A percentile compares a stretch with the other conserved stretches of the same genome.
These are phyloP conservation scores for Argopecten irradians DNA, from an alignment of 1,140 invertebrate species.

Conservation along the genomic window DNA sequence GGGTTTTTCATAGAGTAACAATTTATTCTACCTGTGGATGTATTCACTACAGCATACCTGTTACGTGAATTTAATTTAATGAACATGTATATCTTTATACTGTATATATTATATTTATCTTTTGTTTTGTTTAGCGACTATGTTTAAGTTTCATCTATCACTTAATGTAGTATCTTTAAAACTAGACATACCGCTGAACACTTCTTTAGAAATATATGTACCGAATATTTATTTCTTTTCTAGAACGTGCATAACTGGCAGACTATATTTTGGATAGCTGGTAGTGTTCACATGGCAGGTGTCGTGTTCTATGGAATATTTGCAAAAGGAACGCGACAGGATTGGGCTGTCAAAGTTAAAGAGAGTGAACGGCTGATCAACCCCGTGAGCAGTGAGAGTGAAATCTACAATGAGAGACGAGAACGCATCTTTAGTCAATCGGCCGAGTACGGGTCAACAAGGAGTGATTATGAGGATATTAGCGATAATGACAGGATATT, in stretches of 20 bases:
- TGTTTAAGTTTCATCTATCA: no score
- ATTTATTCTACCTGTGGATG: no score
- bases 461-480: neutral
- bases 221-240: neutral
- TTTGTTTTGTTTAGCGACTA: no score
- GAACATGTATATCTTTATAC: no score
- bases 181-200: no score
- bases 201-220: no score
- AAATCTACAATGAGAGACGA: neutral
- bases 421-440: neutral
- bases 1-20: no score
- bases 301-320: constrained; percentile 49
- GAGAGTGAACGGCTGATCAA: neutral
- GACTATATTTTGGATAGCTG: constrained; percentile 46
- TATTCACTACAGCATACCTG: no score
- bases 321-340: constrained; percentile 41
- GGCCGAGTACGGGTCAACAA: neutral
- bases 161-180: no score
- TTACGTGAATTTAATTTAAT: no score
- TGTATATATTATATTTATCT: no score
- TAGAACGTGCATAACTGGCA: constrained; percentile 42
- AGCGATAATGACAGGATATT: neutral
- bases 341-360: constrained; percentile 25
- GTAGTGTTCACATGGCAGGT: constrained; percentile 43
- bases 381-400: neutral